phyloP scores from a whole-genome alignment of 1,140 invertebrate genomes.

The Drosophila burlai region DNA sequence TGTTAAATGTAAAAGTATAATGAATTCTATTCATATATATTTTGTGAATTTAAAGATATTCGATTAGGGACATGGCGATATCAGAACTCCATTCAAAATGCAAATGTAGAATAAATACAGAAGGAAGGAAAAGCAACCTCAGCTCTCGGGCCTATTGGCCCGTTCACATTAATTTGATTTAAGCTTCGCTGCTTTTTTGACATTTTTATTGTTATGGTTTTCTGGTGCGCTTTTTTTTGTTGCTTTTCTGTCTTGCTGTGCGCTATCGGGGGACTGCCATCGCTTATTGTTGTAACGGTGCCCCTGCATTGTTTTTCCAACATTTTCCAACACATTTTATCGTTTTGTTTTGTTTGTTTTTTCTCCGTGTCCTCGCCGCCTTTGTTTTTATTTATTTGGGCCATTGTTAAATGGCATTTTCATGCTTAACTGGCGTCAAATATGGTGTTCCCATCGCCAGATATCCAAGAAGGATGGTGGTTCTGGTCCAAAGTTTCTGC shows the following conservation, averaged over 20 bases:
- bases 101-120: constrained; percentile 14
- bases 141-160: constrained; percentile 30
- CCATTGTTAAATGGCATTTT: constrained; percentile 82
- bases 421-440: constrained; percentile 82
- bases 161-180: constrained; percentile 67
- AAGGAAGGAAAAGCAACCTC: constrained; percentile 5
- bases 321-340: constrained; percentile 73
- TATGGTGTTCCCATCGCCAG: constrained; percentile 55
- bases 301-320: constrained; percentile 68
- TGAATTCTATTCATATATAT: too few species aligned
- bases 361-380: constrained; percentile 11
- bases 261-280: constrained; percentile 57
- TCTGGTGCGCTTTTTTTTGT: constrained; percentile 34
- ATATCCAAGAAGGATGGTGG: neutral
- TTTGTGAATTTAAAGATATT: neutral
- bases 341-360: constrained; percentile 44
- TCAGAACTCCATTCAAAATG: constrained; percentile 2
- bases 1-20: neutral
- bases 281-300: constrained; percentile 58
- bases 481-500: constrained; percentile 56
- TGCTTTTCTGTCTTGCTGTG: constrained; percentile 39
- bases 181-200: constrained; percentile 64
- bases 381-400: constrained; percentile 74
- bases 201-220: constrained; percentile 68
- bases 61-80: neutral